A percentile compares a stretch with the other conserved stretches of the same genome.
Evolutionary conservation across 2,888 invertebrate species (phyloP).

Genomic region (Tenthredo livida): DNA sequence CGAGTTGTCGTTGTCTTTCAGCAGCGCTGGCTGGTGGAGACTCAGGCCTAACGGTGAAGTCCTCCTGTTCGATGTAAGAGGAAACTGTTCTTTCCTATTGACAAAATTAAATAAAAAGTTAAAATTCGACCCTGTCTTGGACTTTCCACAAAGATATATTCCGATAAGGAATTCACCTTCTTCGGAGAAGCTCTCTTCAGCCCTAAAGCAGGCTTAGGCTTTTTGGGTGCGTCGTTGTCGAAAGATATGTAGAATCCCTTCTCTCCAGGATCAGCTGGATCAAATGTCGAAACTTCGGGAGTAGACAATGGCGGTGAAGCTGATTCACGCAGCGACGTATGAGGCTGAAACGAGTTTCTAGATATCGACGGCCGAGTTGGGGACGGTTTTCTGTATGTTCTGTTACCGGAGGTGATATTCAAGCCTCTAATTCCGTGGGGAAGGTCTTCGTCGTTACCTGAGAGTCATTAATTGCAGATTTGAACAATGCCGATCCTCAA

Average conservation of each 20-base stretch:
- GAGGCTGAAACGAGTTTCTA: slow-evolving; percentile 86
- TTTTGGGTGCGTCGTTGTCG: slow-evolving; percentile 92
- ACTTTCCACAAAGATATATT: not conserved
- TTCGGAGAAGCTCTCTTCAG: slow-evolving; percentile 88
- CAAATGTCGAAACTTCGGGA: slow-evolving; percentile 77
- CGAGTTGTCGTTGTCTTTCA: slow-evolving; percentile 78
- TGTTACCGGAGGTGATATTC: slow-evolving; percentile 92
- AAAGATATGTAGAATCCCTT: slow-evolving; percentile 97
- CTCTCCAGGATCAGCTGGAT: slow-evolving; percentile 80
- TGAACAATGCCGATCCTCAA: not conserved
- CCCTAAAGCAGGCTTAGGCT: slow-evolving; percentile 93
- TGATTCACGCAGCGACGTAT: slow-evolving; percentile 71
- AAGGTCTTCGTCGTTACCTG: slow-evolving; percentile 74
- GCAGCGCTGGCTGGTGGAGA: slow-evolving; percentile 64
- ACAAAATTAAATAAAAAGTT: slow-evolving; percentile 25
- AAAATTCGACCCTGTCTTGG: slow-evolving; percentile 13
- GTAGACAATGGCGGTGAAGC: slow-evolving; percentile 78
- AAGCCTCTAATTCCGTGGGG: slow-evolving; percentile 87
- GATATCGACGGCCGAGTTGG: slow-evolving; percentile 88
- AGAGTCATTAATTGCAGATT: slow-evolving; percentile 72
- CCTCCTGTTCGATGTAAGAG: slow-evolving; percentile 72
- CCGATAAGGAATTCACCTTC: slow-evolving; percentile 81
- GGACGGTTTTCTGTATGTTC: slow-evolving; percentile 94
- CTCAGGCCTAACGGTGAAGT: slow-evolving; percentile 70
- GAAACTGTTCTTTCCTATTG: slow-evolving; percentile 71